Evolutionary conservation across 2,888 invertebrate genomes (phyloP), one percentile per base, ranked within the genome.

Genomic region (Palloptera scutellata): DNA sequence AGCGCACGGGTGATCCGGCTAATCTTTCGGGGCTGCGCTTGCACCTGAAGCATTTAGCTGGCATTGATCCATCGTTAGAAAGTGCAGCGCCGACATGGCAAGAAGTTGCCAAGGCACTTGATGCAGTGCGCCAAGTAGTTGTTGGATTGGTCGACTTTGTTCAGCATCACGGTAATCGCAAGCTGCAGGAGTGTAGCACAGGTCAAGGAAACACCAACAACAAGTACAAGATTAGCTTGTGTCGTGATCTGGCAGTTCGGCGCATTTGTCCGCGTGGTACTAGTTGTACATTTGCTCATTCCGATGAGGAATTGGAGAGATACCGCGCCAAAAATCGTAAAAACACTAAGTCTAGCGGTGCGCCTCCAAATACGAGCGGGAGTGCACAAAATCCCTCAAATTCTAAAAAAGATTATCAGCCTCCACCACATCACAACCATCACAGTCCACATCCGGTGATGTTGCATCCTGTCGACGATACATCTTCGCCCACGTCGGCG

Each of bases 261-360:
- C 91, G 93, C 0, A 91, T 89, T 70, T 97, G 97, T 81, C 96
- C 96, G 0, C 87, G 96, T 11, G 94, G 95, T 5, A 90, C 89
- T 54, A 91, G 91, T 76, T 97, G 97, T 83, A 95, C 94, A 0
- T 97, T 96, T 86, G 95, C 96, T 8, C 97, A 97, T 83, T 93
- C 94, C 0, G 93, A 93, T 73, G 93, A 95, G 72, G 97, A 97
- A 83, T 86, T 96, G 51, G 96, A 96, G 78, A 92, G 92, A 70
- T 91, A 91, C 78, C 86, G 91, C 64, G 89, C 90, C 6, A 90
- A 90, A 77, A 90, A 88, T 78, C 86, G 90, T 15, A 91, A 90
- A 81, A 85, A 88, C 71, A 77, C 79, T 15, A 51, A 73, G 71
- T 58, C 59, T 41, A 15, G 41, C 30, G 45, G 72, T 72, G 64